Evolutionary conservation across 2,888 invertebrate species (phyloP), one percentile per base, ranked within the genome.

Genomic region (Mantis religiosa): DNA sequence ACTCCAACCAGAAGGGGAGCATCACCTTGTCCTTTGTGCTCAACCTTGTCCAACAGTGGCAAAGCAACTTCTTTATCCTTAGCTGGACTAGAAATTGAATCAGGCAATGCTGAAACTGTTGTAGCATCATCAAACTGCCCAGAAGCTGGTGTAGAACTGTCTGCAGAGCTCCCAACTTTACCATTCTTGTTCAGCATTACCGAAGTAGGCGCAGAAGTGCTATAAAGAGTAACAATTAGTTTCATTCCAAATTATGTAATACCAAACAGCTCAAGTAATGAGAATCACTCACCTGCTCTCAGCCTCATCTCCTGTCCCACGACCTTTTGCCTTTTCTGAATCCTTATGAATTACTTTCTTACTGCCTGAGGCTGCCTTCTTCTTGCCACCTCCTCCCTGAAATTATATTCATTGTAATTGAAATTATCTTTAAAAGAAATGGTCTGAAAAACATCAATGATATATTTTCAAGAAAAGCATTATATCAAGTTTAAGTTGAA

Each of bases 11-110:
- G 47, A 25, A 89, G 27, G 15, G 93, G 92, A 28, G 92, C 93
- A 90, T 93, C 93, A 28, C 93, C 93, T 91, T 93, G 93, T 15
- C 93, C 93, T 71, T 92, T 92, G 87, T 93, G 93, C 71, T 91
- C 91, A 28, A 91, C 90, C 89, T 92, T 92, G 85, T 91, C 91
- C 54, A 83, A 27, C 28, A 88, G 81, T 0, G 71, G 34, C 20
- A 85, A 25, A 30, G 92, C 92, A 84, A 92, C 92, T 82, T 92
- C 92, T 85, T 3, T 27, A 86, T 71, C 71, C 71, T 86, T 86
- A 25, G 54, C 15, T 28, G 41, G 81, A 86, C 86, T 86, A 86
- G 86, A 81, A 30, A 15, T 34, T 3, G 81, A 28, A 81, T 86
- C 81, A 47, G 84, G 41, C 34, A n/a, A 41, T 28, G 28, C 28